Percentiles rank a stretch among this genome's conserved stretches.
Evolutionary conservation across 2,113 vertebrate species (phyloP).

Genomic region (Fulmarus glacialis): DNA sequence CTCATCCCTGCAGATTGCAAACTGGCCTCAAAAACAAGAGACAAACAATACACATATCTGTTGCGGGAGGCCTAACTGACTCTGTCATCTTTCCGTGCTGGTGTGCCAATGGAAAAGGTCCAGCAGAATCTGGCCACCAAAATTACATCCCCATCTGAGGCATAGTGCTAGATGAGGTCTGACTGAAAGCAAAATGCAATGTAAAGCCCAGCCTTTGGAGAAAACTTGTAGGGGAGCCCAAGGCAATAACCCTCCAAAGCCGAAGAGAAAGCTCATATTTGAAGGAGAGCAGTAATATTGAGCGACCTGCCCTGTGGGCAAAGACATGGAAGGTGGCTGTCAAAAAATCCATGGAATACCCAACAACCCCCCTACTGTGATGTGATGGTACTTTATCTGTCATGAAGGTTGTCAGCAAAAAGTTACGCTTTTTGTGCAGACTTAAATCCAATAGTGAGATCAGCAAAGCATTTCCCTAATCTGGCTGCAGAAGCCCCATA

Average conservation of each 20-base stretch:
- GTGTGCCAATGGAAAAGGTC: background rate
- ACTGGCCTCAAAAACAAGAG: background rate
- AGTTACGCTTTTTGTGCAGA: background rate
- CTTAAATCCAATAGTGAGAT: background rate
- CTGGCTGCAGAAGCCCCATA: background rate
- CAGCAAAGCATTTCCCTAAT: background rate
- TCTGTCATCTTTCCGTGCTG: background rate
- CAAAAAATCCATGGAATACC: background rate
- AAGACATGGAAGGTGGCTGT: background rate
- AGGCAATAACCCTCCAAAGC: background rate
- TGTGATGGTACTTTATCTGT: background rate
- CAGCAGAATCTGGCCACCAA: background rate
- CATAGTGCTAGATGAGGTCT: background rate
- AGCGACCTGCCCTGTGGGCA: background rate
- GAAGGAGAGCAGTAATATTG: background rate
- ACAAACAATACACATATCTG: rapidly evolving
- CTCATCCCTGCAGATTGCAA: background rate
- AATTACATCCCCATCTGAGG: rapidly evolving
- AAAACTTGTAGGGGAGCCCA: background rate
- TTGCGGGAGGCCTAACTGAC: background rate
- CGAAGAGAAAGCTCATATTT: background rate
- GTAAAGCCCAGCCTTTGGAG: background rate
- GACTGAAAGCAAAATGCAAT: background rate
- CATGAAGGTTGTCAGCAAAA: background rate
- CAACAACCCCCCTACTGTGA: background rate